These are phyloP conservation scores for Halcyon leucocephala DNA, from an alignment of 2,797 vertebrate genomes.

Conservation along the genomic window DNA sequence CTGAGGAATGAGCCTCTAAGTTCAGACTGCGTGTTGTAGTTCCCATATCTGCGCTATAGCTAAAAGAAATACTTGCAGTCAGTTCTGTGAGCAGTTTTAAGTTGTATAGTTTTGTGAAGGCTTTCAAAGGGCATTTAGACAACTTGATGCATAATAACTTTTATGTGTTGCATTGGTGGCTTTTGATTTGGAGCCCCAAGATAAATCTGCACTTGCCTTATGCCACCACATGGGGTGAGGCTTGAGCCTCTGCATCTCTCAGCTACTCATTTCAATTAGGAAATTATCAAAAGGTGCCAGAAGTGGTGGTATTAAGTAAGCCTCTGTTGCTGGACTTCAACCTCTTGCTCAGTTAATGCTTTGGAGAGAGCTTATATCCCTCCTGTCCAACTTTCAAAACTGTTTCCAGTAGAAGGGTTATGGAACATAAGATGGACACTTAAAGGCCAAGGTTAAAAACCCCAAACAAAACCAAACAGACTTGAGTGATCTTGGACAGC, in stretches of 20 bases:
- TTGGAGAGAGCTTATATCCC: neutral
- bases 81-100: neutral
- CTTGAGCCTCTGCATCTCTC: neutral
- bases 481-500: neutral
- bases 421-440: neutral
- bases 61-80: neutral
- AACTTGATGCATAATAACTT: neutral
- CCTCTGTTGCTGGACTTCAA: neutral
- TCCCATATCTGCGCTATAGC: neutral
- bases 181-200: neutral
- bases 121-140: neutral
- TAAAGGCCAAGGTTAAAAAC: neutral
- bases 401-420: neutral
- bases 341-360: neutral
- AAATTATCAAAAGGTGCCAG: neutral
- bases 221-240: neutral
- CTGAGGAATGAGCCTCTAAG: neutral
- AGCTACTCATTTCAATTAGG: neutral
- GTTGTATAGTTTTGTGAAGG: neutral
- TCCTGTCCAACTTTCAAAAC: neutral
- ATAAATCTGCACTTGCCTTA: neutral
- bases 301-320: neutral
- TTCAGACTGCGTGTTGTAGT: neutral
- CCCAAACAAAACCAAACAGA: neutral
- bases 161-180: neutral